phyloP scores from a whole-genome alignment of 2,797 vertebrate genomes.

The Astyanax mexicanus region DNA sequence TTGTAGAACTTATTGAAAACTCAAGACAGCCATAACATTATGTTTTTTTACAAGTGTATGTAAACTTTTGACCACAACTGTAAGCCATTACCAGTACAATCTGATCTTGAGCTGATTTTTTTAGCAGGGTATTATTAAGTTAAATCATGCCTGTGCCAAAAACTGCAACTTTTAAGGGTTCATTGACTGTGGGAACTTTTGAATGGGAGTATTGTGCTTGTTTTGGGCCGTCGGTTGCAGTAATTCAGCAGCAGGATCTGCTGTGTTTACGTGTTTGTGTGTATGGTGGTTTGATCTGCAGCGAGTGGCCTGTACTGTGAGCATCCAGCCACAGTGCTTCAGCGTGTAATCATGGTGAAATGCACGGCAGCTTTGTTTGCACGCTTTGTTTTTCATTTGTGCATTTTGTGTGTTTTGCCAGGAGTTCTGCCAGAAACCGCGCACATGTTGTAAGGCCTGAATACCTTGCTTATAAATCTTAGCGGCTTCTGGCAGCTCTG shows the following conservation, averaged over 20 bases:
- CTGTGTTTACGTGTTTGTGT: constrained; percentile 7
- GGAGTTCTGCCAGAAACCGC: constrained; percentile 23
- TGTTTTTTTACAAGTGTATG: too few species aligned
- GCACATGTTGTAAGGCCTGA: constrained; percentile 28
- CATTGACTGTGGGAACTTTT: neutral
- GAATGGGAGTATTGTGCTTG: neutral
- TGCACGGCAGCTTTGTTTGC: constrained; percentile 43
- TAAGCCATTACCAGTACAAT: too few species aligned
- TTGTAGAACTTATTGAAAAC: too few species aligned
- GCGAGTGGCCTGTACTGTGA: constrained; percentile 23
- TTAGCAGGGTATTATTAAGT: too few species aligned
- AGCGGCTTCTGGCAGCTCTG: constrained; percentile 21
- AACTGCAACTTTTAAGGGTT: neutral
- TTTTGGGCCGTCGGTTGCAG: neutral
- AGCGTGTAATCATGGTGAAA: constrained; percentile 40
- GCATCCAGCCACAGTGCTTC: constrained; percentile 21
- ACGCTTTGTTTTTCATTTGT: constrained; percentile 39
- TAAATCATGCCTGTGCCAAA: neutral
- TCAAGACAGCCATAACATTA: too few species aligned
- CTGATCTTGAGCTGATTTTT: too few species aligned
- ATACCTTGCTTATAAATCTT: neutral
- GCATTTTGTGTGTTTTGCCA: constrained; percentile 12
- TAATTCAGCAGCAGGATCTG: neutral
- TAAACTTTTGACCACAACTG: too few species aligned
- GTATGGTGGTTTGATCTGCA: constrained; percentile 8